phyloP scores from a whole-genome alignment of 2,888 invertebrate species.

The Allygus modestus region DNA sequence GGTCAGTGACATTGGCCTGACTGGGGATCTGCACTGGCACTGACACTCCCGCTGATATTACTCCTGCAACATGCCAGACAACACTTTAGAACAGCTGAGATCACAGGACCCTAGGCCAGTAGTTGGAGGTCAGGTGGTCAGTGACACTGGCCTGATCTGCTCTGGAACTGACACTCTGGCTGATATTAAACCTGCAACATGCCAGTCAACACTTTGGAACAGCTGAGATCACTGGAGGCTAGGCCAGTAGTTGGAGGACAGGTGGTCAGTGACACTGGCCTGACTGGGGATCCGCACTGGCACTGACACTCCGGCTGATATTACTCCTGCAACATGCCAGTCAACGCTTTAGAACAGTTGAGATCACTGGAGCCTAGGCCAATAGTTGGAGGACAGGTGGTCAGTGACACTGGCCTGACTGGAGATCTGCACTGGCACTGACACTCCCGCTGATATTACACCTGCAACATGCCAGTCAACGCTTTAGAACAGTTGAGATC shows the following conservation, averaged over 20 bases:
- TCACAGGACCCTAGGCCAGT: slow-evolving; percentile 96
- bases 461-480: no score
- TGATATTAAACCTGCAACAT: slow-evolving; percentile 95
- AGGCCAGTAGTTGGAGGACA: slow-evolving; percentile 87
- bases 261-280: slow-evolving; percentile 83
- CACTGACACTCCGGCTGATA: slow-evolving; percentile 94
- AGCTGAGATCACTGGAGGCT: slow-evolving; percentile 96
- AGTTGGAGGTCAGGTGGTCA: slow-evolving; percentile 81
- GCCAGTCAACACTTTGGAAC: no score
- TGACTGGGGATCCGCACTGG: slow-evolving; percentile 95
- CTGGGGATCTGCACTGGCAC: slow-evolving; percentile 96
- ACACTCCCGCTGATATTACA: slow-evolving; percentile 94
- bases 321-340: slow-evolving; percentile 83
- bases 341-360: slow-evolving; percentile 84
- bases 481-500: slow-evolving; percentile 95
- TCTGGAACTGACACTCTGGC: slow-evolving; percentile 95
- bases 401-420: slow-evolving; percentile 87
- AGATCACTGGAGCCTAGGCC: slow-evolving; percentile 96
- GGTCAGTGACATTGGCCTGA: slow-evolving; percentile 84
- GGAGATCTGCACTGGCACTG: slow-evolving; percentile 94
- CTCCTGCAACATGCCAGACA: slow-evolving; percentile 81
- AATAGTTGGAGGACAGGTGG: slow-evolving; percentile 83
- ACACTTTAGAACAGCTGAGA: slow-evolving; percentile 93
- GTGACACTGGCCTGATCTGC: slow-evolving; percentile 88
- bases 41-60: slow-evolving; percentile 94